Evolutionary conservation across 2,888 invertebrate species (phyloP), one percentile per base, ranked within the genome.

Genomic region (Acrocera orbiculus): DNA sequence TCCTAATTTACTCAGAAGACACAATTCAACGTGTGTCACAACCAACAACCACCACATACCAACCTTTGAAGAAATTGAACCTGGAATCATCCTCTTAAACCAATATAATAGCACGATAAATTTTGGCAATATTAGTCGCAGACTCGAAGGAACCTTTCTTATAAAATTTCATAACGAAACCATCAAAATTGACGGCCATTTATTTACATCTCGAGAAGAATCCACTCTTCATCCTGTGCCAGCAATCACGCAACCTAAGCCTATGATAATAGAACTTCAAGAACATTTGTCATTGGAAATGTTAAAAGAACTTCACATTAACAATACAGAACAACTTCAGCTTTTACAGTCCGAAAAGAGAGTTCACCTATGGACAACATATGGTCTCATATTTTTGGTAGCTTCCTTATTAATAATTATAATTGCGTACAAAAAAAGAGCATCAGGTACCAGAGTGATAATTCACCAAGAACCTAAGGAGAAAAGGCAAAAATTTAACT

Each of bases 11-110:
- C 32, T 45, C 2, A 40, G 26, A 26, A 44, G 41, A 24, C 26
- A 17, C 26, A 16, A 31, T 6, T 32, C 41, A 30, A 36, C 35
- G 5, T 39, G 40, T 31, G 37, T 27, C 14, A 19, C 8, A n/a
- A 26, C 37, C 8, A 40, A 39, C 16, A 34, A 30, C 19, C 34
- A 42, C 8, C 33, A 42, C 19, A 31, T 40, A 19, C 30, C 32
- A 8, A 27, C 19, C 10, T 14, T 38, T 6, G 42, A 44, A 11
- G 40, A 41, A 32, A 36, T 42, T 14, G 9, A 24, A 6, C 27
- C 35, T 6, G 42, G 39, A 6, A 30, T 40, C 10, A n/a, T 42
- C 19, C 25, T 42, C 5, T 28, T 44, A 11, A 44, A 41, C 14
- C 29, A 39, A 27, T 44, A 30, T 19, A 38, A 37, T 5, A 23